Evolutionary conservation across 2,113 vertebrate genomes (phyloP), one percentile per base, ranked within the genome.

Genomic region (Equus quagga): DNA sequence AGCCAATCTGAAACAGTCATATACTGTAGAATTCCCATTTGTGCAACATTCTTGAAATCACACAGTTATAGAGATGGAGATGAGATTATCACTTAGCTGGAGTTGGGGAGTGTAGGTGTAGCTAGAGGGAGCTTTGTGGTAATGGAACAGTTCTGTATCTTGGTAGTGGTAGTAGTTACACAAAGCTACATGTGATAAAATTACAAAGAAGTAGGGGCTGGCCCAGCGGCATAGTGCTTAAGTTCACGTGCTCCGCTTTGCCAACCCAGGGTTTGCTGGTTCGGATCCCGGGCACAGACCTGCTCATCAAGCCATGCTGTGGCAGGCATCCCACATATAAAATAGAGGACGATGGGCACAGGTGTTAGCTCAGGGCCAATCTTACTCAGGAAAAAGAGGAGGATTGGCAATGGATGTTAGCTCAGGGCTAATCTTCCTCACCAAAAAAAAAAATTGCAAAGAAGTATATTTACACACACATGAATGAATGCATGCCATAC

Each of bases 101-200:
- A 82, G 10, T n/a, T 17, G 36, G 23, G 7, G 26, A 8, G 0
- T 78, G 18, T 54, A 23, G 13, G 19, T 18, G 2, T 19, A 18
- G 36, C 26, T 62, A 26, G 24, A 36, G 49, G 69, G 80, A 73
- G 23, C 13, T 58, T 14, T 56, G 51, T 44, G 54, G 73, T 54
- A 21, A n/a, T 15, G 13, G 44, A 2, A 8, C 6, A 6, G 28
- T 28, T 72, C 2, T 2, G 3, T 17, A 3, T 67, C 58, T 44
- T 81, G 28, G 15, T 26, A 33, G 24, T 87, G 6, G 24, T 36
- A 8, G 23, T 23, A 79, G 65, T 60, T 46, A 17, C 41, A 31
- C 33, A 64, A 41, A 58, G 13, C 6, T 44, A 51, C 8, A 6
- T 28, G 15, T n/a, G 65, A 51, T 21, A 18, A 44, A 86, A 65